Evolutionary conservation across 2,113 vertebrate genomes (phyloP), one percentile per base, ranked within the genome.

Genomic region (Poecile atricapillus): DNA sequence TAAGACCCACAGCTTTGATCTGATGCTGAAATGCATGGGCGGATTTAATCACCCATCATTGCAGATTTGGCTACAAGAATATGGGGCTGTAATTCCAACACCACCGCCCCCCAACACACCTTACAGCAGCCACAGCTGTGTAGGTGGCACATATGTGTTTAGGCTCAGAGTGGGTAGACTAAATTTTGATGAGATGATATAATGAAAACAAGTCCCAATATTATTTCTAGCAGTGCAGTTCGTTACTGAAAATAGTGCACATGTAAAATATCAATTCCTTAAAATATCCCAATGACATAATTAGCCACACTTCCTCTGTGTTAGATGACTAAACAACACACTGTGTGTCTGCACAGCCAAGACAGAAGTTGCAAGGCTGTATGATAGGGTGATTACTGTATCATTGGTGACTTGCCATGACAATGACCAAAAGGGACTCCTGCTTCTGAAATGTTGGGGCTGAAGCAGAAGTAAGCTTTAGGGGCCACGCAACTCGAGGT

Each of bases 261-360:
- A 56, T n/a, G 11, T 75, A 87, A 89, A 84, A 27, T 30, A 69
- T 2, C 23, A 39, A 39, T 68, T 52, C 93, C 91, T 75, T 53
- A 82, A 94, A 89, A 78, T n/a, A 76, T 10, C 49, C 23, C 56
- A 27, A 0, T 87, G 86, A 73, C 77, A 64, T 20, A 73, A 87
- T 68, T 87, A 75, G 17, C n/a, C 53, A 64, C 53, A 89, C 37
- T 94, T 96, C 95, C 81, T 89, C 83, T 87, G 39, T 39, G 17
- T 83, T 58, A 81, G 31, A 64, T 94, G 89, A 94, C 65, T 94
- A 84, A 89, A 78, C 11, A 65, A 43, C 24, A 41, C 24, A 28
- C 31, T 49, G 7, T 39, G 15, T 53, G 65, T 49, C 65, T 91
- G 9, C 5, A 13, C 30, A 68, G 69, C 59, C 73, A 92, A 83